phyloP scores from a whole-genome alignment of 2,113 vertebrate genomes.

The Ptychochromis oligacanthus region DNA sequence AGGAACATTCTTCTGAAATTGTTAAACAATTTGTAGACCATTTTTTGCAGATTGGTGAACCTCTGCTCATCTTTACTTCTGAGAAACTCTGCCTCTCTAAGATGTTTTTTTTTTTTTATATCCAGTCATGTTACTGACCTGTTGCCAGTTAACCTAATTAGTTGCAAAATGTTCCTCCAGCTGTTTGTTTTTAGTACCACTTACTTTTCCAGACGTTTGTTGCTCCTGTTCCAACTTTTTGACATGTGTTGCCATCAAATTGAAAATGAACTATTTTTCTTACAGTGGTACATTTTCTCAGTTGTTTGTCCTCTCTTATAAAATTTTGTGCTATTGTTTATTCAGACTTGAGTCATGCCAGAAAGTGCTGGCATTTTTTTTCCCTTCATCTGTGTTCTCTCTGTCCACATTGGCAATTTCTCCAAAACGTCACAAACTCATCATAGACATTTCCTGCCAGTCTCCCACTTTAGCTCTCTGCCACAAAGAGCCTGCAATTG shows the following conservation, averaged over 20 bases:
- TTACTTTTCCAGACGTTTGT: not conserved
- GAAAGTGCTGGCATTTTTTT: slow-evolving; percentile 15
- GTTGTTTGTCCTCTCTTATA: not conserved
- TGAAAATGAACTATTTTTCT: not conserved
- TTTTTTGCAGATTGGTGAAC: no score
- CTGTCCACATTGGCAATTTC: slow-evolving; percentile 36
- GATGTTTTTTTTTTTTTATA: no score
- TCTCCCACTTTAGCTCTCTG: slow-evolving; percentile 35
- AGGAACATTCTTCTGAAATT: no score
- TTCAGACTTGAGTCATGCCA: slow-evolving; percentile 19
- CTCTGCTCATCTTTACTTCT: no score
- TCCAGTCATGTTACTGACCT: not conserved
- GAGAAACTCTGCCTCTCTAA: no score
- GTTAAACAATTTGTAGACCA: no score
- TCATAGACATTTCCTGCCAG: slow-evolving; percentile 60
- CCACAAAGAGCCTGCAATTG: slow-evolving; percentile 32
- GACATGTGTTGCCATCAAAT: not conserved
- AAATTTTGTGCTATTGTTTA: slow-evolving; percentile 9
- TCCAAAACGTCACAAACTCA: slow-evolving; percentile 50
- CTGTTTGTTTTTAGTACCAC: not conserved
- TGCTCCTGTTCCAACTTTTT: not conserved
- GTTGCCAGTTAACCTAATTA: not conserved
- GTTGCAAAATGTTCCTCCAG: not conserved
- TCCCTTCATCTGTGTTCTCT: slow-evolving; percentile 1
- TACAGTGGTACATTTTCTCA: not conserved